phyloP scores from a whole-genome alignment of 37 sponge, comb jelly and placozoan genomes.

The Haliclona indistincta region DNA sequence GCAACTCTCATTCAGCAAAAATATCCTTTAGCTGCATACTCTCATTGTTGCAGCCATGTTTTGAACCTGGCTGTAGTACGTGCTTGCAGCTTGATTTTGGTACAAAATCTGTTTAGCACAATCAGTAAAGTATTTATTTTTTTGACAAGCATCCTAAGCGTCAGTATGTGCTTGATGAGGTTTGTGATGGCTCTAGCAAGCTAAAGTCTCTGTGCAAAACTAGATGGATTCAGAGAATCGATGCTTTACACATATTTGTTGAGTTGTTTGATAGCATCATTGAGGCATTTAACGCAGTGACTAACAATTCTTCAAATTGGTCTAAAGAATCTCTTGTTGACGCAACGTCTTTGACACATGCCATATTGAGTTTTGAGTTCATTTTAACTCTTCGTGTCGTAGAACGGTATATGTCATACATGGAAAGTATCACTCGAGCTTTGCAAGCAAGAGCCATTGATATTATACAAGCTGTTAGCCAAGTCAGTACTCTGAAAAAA shows the following conservation, averaged over 20 bases:
- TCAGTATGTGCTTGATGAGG: constrained; percentile 31
- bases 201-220: constrained; percentile 39
- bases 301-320: constrained; percentile 13
- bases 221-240: constrained; percentile 43
- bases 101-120: constrained; percentile 35
- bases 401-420: constrained; percentile 25
- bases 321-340: constrained; percentile 8
- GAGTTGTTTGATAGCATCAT: constrained; percentile 23
- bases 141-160: constrained; percentile 34
- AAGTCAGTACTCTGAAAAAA: constrained; percentile 29
- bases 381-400: constrained; percentile 18
- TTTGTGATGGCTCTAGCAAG: constrained; percentile 9
- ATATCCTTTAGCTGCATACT: constrained; percentile 34
- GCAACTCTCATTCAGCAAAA: constrained; percentile 30
- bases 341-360: constrained; percentile 20
- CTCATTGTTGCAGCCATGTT: constrained; percentile 44
- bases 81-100: constrained; percentile 13
- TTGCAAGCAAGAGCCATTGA: constrained; percentile 42
- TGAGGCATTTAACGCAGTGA: constrained; percentile 8
- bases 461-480: constrained; percentile 32
- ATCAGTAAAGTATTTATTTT: constrained; percentile 21
- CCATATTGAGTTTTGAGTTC: constrained; percentile 35
- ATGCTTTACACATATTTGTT: constrained; percentile 37
- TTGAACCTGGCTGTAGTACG: constrained; percentile 47
- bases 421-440: constrained; percentile 17